phyloP scores from a whole-genome alignment of 2,113 vertebrate genomes.

The Blennius ocellaris region DNA sequence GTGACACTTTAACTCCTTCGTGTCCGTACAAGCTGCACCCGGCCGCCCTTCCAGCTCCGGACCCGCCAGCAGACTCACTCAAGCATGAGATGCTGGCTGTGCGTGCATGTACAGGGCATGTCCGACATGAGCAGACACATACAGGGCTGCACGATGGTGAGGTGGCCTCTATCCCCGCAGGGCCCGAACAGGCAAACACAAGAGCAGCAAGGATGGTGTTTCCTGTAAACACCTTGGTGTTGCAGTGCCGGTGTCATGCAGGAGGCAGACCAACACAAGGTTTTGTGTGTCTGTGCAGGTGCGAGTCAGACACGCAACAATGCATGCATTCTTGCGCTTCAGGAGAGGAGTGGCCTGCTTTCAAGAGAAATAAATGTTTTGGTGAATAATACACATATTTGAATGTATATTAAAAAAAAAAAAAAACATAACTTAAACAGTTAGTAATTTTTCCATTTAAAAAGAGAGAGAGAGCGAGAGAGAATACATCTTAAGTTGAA shows the following conservation, averaged over 20 bases:
- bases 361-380: conserved; percentile 10
- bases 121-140: conserved; percentile 79
- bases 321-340: conserved; percentile 33
- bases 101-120: conserved; percentile 65
- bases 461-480: too few relatives aligned
- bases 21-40: conserved; percentile 43
- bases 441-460: too few relatives aligned
- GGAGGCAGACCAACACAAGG: conserved; percentile 14
- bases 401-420: conserved; percentile 13
- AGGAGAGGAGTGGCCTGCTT: conserved; percentile 25
- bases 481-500: background rate
- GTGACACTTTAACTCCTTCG: conserved; percentile 68
- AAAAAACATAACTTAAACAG: background rate
- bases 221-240: conserved; percentile 73
- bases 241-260: conserved; percentile 56
- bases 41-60: conserved; percentile 36
- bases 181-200: conserved; percentile 69
- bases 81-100: conserved; percentile 69
- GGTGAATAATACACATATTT: background rate
- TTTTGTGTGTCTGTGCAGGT: conserved; percentile 16
- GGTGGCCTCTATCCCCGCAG: conserved; percentile 66
- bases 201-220: conserved; percentile 63
- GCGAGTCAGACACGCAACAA: conserved; percentile 9
- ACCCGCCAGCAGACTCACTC: conserved; percentile 56
- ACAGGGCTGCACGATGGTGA: conserved; percentile 49